Evolutionary conservation across 2,888 invertebrate genomes (phyloP), one percentile per base, ranked within the genome.

Genomic region (Calameuta idolon): DNA sequence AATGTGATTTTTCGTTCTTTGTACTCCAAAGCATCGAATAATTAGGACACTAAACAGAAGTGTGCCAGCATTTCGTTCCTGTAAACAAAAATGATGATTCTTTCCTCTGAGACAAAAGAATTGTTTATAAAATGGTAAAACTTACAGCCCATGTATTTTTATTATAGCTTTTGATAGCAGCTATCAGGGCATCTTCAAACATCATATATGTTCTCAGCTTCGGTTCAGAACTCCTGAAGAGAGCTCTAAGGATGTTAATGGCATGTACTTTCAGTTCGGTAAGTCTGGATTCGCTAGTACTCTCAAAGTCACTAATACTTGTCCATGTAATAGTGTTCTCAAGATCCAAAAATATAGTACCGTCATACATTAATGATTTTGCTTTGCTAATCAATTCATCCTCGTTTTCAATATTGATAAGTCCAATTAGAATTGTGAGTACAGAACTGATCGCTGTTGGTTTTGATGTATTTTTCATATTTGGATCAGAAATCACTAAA

Each of bases 61-160:
- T 0, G 97, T 97, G 0, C 97, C 95, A 0, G 97, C 95, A 91
- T 98, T 99, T 81, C 97, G 94, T 89, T 96, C 96, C 96, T 96
- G 88, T 75, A 89, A 89, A 82, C 74, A 69, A 74, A 78, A 33
- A 74, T 33, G 35, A 76, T 31, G 12, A 31, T 71, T 74, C 34
- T n/a, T 74, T 74, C 5, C 3, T 4, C 9, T 15, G 23, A 1
- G 55, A 55, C 23, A 55, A 37, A 77, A 75, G 23, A 30, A 71
- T 71, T 71, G 3, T 34, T n/a, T 78, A 55, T 55, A 55, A 55
- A 55, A 55, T 55, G 9, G 71, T 35, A 30, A 69, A 74, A 91
- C 94, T 93, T 90, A 97, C 97, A 77, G 95, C 94, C 98, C 98
- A 98, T 0, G 94, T 94, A 77, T 92, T 92, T 1, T 95, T 95